These are phyloP conservation scores for Phortica magna DNA, from an alignment of 2,888 invertebrate genomes.

Conservation along the genomic window DNA sequence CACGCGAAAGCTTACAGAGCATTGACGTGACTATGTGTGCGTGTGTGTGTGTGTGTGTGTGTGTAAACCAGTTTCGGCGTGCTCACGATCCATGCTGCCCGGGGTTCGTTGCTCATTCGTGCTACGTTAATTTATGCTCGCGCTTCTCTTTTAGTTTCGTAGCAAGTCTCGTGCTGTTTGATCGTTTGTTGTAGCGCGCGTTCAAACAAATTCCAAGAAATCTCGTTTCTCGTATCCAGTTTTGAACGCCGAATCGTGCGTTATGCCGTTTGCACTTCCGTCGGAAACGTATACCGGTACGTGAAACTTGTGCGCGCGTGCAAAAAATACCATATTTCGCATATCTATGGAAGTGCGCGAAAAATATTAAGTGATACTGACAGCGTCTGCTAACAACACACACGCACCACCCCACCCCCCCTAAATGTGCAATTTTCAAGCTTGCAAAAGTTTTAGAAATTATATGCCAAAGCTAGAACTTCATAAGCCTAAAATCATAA, in stretches of 20 bases:
- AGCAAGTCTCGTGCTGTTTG: conserved; percentile 75
- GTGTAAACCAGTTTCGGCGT: conserved; percentile 67
- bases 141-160: conserved; percentile 73
- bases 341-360: not conserved
- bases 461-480: conserved; percentile 23
- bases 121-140: conserved; percentile 75
- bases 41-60: conserved; percentile 37
- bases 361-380: not conserved
- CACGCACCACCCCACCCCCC: not conserved
- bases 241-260: conserved; percentile 37
- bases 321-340: not conserved
- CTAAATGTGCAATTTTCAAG: conserved; percentile 19
- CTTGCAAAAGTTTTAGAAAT: conserved; percentile 17
- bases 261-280: conserved; percentile 59
- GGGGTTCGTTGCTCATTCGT: conserved; percentile 51
- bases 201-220: conserved; percentile 59
- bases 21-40: conserved; percentile 14
- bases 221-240: conserved; percentile 44
- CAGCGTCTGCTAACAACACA: not conserved
- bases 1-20: conserved; percentile 47
- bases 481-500: conserved; percentile 37
- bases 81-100: conserved; percentile 56
- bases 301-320: not conserved
- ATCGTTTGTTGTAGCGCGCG: conserved; percentile 68
- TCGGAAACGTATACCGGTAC: conserved; percentile 51